These are phyloP conservation scores for Hoplodrina blanda DNA, from an alignment of 2,888 invertebrate genomes.

Conservation along the genomic window DNA sequence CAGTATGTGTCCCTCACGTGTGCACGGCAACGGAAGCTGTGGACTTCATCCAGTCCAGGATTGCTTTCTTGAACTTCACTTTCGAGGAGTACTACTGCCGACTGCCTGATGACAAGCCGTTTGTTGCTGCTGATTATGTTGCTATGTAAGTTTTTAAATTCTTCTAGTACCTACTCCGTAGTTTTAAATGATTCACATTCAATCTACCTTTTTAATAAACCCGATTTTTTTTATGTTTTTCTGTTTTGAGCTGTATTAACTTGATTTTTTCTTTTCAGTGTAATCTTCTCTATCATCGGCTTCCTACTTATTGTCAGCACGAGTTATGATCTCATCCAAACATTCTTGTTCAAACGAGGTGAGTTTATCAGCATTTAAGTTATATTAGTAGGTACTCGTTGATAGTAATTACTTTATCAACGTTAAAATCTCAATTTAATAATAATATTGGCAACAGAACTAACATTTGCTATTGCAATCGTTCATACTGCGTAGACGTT, in stretches of 20 bases:
- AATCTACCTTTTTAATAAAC: neutral
- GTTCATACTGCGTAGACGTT: slow-evolving; percentile 18
- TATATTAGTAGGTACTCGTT: neutral
- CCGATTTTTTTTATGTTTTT: neutral
- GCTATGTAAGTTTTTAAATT: slow-evolving; percentile 74
- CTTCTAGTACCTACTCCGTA: neutral
- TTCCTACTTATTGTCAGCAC: slow-evolving; percentile 71
- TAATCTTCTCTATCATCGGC: slow-evolving; percentile 71
- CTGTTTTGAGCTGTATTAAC: neutral
- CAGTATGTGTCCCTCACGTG: slow-evolving; percentile 75
- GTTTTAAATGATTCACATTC: neutral
- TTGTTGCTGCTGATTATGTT: slow-evolving; percentile 73
- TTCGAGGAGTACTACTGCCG: slow-evolving; percentile 75
- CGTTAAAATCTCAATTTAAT: neutral
- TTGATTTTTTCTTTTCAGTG: slow-evolving; percentile 67
- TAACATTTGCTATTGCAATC: slow-evolving; percentile 11
- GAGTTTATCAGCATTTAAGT: slow-evolving; percentile 45
- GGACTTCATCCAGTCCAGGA: slow-evolving; percentile 62
- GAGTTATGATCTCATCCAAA: slow-evolving; percentile 71
- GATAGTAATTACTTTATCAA: neutral
- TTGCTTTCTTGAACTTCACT: slow-evolving; percentile 66
- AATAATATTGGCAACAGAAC: neutral
- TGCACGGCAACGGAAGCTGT: slow-evolving; percentile 72
- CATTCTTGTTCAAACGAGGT: slow-evolving; percentile 70
- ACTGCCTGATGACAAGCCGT: slow-evolving; percentile 78